Evolutionary conservation across 2,797 vertebrate genomes (phyloP).

Genomic region (Eulemur mongoz): DNA sequence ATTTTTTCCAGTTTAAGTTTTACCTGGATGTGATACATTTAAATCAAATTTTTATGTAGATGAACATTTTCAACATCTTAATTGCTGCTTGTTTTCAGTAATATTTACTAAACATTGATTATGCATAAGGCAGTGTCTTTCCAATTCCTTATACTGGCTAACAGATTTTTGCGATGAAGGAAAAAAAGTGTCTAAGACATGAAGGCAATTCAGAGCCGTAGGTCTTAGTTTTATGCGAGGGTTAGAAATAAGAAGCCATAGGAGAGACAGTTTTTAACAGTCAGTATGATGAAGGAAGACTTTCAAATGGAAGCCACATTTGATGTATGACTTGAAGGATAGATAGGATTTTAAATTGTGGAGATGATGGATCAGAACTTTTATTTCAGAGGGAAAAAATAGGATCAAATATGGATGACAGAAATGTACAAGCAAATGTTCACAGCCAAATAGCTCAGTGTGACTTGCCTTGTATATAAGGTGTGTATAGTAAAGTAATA

Average conservation of each 20-base stretch:
- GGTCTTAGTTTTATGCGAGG: not conserved
- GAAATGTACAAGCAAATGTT: not conserved
- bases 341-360: conserved; percentile 11
- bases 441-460: not conserved
- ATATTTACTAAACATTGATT: not conserved
- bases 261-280: not conserved
- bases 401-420: not conserved
- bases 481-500: not conserved
- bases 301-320: conserved; percentile 4
- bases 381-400: not conserved
- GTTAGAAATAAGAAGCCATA: not conserved
- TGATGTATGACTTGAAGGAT: not conserved
- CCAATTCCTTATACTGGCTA: not conserved
- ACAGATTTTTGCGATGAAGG: not conserved
- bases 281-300: not conserved
- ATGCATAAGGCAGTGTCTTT: not conserved
- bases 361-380: not conserved
- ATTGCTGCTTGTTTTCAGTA: not conserved
- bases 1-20: not conserved
- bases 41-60: conserved; percentile 31
- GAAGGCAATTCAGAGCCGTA: not conserved
- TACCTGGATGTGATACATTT: not conserved
- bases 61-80: not conserved
- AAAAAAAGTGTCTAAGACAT: not conserved
- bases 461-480: not conserved